A percentile compares a stretch with the other conserved stretches of the same genome.
Conservation (phyloP, 2,797 vertebrate genomes). For the Sebastes matsubarae region DNA sequence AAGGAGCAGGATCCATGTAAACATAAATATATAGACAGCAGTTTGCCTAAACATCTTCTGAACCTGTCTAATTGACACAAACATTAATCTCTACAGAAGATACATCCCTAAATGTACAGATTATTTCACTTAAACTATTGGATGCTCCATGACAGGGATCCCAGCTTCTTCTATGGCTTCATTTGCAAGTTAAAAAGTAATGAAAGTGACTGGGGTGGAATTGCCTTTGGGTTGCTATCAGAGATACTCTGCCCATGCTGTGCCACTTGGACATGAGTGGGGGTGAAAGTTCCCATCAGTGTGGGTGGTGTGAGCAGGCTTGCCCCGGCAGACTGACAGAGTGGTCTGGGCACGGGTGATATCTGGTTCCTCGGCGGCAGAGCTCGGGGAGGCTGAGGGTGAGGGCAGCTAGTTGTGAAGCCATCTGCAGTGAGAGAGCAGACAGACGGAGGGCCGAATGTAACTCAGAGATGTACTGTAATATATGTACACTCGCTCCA, state of each 20-base stretch:
- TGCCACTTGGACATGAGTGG: slow-evolving; percentile 55
- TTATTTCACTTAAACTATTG: slow-evolving; percentile 23
- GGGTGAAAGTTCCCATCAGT: slow-evolving; percentile 66
- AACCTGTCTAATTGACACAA: slow-evolving; percentile 22
- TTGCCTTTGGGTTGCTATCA: slow-evolving; percentile 19
- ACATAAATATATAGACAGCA: slow-evolving; percentile 27
- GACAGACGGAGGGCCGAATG: slow-evolving; percentile 69
- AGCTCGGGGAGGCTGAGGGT: slow-evolving; percentile 59
- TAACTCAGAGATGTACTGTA: slow-evolving; percentile 66
- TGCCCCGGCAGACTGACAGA: slow-evolving; percentile 69
- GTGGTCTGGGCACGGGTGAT: slow-evolving; percentile 62
- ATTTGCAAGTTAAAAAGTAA: slow-evolving; percentile 42
- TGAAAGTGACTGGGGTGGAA: slow-evolving; percentile 12
- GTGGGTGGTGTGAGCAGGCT: slow-evolving; percentile 76
- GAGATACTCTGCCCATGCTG: slow-evolving; percentile 38
- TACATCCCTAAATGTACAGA: slow-evolving; percentile 38
- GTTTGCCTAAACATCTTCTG: slow-evolving; percentile 33
- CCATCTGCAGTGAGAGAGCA: slow-evolving; percentile 83
- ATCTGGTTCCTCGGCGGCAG: slow-evolving; percentile 60
- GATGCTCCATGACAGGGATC: slow-evolving; percentile 19
- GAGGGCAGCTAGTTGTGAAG: slow-evolving; percentile 77
- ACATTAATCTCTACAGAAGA: slow-evolving; percentile 14
- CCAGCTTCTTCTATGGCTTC: slow-evolving; percentile 36
- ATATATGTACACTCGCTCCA: slow-evolving; percentile 49
- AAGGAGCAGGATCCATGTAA: slow-evolving; percentile 32